Conservation (phyloP, 2,113 vertebrate species). For the Mohoua ochrocephala region DNA sequence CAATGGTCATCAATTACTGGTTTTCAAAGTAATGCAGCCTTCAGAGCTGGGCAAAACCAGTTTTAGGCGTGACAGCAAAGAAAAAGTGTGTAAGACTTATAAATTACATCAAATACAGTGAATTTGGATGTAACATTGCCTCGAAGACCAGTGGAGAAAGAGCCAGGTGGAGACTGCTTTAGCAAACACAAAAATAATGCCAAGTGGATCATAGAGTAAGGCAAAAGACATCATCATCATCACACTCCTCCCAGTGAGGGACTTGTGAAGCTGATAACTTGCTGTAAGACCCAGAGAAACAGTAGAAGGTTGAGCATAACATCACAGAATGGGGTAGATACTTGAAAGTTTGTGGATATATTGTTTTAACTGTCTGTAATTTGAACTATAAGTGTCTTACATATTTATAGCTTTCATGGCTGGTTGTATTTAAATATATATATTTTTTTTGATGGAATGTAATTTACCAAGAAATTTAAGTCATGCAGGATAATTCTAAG, state of each 20-base stretch:
- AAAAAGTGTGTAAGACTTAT: neutral
- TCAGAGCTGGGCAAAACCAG: neutral
- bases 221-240: neutral
- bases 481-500: neutral
- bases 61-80: neutral
- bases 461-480: neutral
- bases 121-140: neutral
- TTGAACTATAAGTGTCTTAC: neutral
- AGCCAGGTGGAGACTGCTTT: neutral
- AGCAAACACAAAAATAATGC: neutral
- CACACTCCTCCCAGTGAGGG: neutral
- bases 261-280: neutral
- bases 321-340: neutral
- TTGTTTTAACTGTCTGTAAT: neutral
- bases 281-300: neutral
- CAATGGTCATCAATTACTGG: neutral
- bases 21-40: neutral
- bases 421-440: neutral
- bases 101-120: neutral
- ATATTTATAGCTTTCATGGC: neutral
- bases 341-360: neutral
- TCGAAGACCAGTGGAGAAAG: neutral
- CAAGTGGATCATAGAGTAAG: neutral
- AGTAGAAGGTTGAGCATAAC: neutral
- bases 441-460: neutral